Evolutionary conservation across 1,140 invertebrate genomes (phyloP).

Genomic region (Caenorhabditis inopinata): DNA sequence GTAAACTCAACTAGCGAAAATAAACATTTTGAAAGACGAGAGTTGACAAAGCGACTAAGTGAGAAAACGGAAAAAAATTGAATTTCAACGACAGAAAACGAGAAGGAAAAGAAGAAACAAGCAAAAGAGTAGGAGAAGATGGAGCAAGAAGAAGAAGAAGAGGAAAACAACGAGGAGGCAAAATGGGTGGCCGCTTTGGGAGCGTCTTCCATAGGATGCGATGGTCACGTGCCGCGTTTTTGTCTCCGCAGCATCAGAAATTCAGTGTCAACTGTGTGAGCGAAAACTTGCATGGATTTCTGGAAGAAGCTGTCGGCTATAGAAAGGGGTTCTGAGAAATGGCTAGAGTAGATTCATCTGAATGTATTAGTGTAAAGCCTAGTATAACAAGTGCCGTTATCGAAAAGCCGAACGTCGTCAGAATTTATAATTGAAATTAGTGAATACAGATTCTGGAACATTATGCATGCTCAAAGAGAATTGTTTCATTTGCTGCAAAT

Average conservation of each 20-base stretch:
- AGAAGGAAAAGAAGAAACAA: not conserved
- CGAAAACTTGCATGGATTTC: not conserved
- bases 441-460: too few species aligned
- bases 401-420: too few species aligned
- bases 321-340: too few species aligned
- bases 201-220: slow-evolving; percentile 15
- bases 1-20: not conserved
- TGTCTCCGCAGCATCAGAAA: slow-evolving; percentile 1
- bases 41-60: slow-evolving; percentile 20
- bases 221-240: not conserved
- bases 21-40: not conserved
- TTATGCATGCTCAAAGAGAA: too few species aligned
- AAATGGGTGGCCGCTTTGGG: slow-evolving; percentile 32
- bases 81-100: slow-evolving; percentile 17
- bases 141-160: not conserved
- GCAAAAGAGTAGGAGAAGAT: not conserved
- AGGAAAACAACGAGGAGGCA: slow-evolving; percentile 14
- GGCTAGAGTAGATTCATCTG: too few species aligned
- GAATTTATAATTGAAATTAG: too few species aligned
- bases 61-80: not conserved
- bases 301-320: too few species aligned
- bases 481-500: too few species aligned
- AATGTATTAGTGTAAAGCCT: too few species aligned
- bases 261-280: not conserved
- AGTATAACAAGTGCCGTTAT: too few species aligned